A percentile compares a stretch with the other conserved stretches of the same genome.
These are phyloP conservation scores for Julus scandinavius DNA, from an alignment of 2,888 invertebrate genomes.

Conservation along the genomic window DNA sequence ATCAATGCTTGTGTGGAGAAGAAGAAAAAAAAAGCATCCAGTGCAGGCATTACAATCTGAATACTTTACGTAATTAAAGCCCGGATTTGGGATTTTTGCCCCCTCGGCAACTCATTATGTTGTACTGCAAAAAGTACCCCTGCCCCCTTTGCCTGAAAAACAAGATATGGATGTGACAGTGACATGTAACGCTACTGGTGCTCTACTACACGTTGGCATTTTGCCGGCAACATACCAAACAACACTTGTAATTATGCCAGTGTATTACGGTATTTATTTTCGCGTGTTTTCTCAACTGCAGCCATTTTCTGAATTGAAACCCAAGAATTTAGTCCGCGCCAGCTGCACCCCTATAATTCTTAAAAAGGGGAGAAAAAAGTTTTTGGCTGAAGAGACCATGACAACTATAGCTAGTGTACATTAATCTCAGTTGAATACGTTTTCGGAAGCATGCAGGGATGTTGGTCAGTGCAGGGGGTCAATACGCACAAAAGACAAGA, in stretches of 20 bases:
- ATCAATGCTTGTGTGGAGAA: not conserved
- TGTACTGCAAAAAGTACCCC: not conserved
- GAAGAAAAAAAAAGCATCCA: not conserved
- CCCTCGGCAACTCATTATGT: not conserved
- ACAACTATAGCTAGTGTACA: not conserved
- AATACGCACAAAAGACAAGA: slow-evolving; percentile 3
- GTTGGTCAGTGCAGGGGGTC: slow-evolving; percentile 15
- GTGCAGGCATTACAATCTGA: not conserved
- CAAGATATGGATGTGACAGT: slow-evolving; percentile 1
- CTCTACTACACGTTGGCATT: slow-evolving; percentile 28
- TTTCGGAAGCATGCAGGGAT: not conserved
- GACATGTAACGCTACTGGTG: slow-evolving; percentile 15
- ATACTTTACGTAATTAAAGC: not conserved
- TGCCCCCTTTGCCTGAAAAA: not conserved
- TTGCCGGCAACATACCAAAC: slow-evolving; percentile 14
- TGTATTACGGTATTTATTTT: slow-evolving; percentile 15
- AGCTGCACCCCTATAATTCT: slow-evolving; percentile 19
- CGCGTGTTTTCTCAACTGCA: slow-evolving; percentile 11
- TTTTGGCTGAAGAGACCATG: not conserved
- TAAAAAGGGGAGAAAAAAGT: not conserved
- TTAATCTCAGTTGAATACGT: slow-evolving; percentile 9
- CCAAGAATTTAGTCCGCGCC: not conserved
- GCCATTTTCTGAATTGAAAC: slow-evolving; percentile 13
- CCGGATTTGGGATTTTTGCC: not conserved
- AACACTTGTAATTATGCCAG: slow-evolving; percentile 23